Percentiles rank a stretch among this genome's conserved stretches.
Conservation (phyloP, 2,797 vertebrate species). For the Thunnus albacares region DNA sequence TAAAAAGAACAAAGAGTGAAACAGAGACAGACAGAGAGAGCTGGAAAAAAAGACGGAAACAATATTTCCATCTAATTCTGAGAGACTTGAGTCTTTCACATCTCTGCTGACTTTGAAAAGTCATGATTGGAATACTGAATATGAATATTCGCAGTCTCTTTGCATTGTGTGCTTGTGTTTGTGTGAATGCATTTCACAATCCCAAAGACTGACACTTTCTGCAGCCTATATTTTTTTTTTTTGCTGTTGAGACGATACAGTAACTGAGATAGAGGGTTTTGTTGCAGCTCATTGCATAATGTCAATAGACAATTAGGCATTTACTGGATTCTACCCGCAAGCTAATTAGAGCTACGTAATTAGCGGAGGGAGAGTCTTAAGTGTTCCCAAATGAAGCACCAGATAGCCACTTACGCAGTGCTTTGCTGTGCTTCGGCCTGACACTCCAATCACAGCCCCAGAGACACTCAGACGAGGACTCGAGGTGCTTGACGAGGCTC, state of each 20-base stretch:
- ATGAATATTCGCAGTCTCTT: constrained; percentile 51
- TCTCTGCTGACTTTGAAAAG: constrained; percentile 71
- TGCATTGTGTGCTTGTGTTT: constrained; percentile 16
- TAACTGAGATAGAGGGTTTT: constrained; percentile 79
- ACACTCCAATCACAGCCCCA: constrained; percentile 62
- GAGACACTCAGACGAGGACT: constrained; percentile 63
- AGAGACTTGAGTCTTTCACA: constrained; percentile 65
- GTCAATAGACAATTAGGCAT: constrained; percentile 88
- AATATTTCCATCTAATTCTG: constrained; percentile 58
- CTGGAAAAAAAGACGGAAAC: constrained; percentile 6
- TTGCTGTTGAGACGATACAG: constrained; percentile 71
- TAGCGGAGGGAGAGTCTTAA: constrained; percentile 81
- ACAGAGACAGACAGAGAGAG: constrained; percentile 2
- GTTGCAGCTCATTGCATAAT: constrained; percentile 83
- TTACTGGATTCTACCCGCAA: constrained; percentile 80
- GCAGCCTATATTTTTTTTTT: constrained; percentile 53
- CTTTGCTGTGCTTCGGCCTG: constrained; percentile 56
- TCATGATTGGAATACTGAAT: constrained; percentile 73
- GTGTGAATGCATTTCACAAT: constrained; percentile 33
- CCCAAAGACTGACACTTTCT: constrained; percentile 57
- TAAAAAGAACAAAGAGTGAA: constrained; percentile 37
- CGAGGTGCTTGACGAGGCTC: constrained; percentile 66
- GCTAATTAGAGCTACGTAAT: constrained; percentile 86
- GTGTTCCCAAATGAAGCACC: constrained; percentile 81
- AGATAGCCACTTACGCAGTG: constrained; percentile 73